A percentile compares a stretch with the other conserved stretches of the same genome.
Conservation (phyloP, 2,113 vertebrate genomes). For the Micronisus gabar region DNA sequence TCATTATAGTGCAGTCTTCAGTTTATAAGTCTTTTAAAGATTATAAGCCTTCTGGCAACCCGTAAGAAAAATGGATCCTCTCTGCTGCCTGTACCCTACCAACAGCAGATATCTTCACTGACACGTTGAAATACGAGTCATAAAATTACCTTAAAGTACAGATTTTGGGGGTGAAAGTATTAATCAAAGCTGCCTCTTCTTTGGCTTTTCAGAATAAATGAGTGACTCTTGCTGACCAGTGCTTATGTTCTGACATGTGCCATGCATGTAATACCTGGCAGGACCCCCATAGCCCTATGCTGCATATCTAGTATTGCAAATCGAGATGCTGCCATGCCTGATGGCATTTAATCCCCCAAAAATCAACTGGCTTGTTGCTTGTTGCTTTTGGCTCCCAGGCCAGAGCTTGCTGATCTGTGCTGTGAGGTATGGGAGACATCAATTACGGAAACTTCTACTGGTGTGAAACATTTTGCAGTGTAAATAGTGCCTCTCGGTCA, state of each 20-base stretch:
- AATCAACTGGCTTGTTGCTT: rapidly evolving
- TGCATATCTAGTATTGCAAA: rapidly evolving
- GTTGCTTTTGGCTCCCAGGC: not conserved
- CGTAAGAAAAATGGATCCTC: not conserved
- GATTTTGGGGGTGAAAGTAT: not conserved
- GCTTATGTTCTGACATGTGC: not conserved
- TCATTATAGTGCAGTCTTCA: not conserved
- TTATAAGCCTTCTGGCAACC: not conserved
- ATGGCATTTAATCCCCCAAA: rapidly evolving
- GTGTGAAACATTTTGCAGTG: no score
- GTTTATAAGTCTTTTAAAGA: not conserved
- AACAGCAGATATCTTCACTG: not conserved
- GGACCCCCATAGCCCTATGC: not conserved
- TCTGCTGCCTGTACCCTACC: not conserved
- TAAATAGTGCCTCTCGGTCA: rapidly evolving
- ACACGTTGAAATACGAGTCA: not conserved
- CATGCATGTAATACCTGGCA: rapidly evolving
- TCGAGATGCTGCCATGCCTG: not conserved
- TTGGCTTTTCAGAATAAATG: not conserved
- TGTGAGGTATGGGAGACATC: not conserved
- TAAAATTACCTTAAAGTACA: not conserved
- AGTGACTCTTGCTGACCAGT: not conserved
- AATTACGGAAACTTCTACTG: rapidly evolving
- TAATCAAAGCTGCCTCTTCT: not conserved
- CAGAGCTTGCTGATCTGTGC: not conserved